These are phyloP conservation scores for Parotocinclus haroldoi DNA, from an alignment of 2,797 vertebrate species.

Conservation along the genomic window DNA sequence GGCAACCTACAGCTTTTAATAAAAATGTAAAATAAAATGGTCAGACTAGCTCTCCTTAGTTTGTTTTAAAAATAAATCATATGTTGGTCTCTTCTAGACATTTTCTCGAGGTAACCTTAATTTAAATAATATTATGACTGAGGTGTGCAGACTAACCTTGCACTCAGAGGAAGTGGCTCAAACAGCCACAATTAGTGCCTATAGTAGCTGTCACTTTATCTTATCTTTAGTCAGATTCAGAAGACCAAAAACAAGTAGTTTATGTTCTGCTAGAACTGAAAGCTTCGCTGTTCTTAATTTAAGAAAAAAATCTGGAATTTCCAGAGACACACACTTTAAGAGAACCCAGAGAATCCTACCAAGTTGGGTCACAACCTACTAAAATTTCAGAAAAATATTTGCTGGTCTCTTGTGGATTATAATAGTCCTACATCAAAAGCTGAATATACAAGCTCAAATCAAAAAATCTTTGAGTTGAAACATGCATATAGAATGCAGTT, in stretches of 20 bases:
- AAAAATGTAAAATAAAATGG: background rate
- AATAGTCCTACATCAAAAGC: no score
- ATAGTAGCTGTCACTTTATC: constrained; percentile 12
- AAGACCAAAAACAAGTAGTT: constrained; percentile 8
- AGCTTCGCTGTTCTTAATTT: background rate
- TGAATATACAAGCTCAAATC: no score
- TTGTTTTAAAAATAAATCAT: background rate
- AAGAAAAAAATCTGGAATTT: no score
- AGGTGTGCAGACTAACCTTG: constrained; percentile 22
- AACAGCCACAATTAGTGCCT: constrained; percentile 7
- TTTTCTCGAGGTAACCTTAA: background rate
- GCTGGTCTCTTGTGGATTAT: no score
- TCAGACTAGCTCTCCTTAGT: background rate
- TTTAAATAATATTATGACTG: background rate
- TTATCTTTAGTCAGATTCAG: constrained; percentile 1
- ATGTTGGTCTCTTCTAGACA: background rate
- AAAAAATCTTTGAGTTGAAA: no score
- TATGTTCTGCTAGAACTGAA: constrained; percentile 15
- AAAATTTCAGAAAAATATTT: no score
- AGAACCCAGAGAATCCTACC: no score
- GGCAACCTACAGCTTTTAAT: background rate
- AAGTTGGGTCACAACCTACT: no score
- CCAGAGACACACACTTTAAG: no score
- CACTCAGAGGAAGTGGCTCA: constrained; percentile 10
- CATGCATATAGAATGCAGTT: no score